A percentile compares a stretch with the other conserved stretches of the same genome.
Conservation (phyloP, 2,113 vertebrate genomes). For the Aplodontia rufa region DNA sequence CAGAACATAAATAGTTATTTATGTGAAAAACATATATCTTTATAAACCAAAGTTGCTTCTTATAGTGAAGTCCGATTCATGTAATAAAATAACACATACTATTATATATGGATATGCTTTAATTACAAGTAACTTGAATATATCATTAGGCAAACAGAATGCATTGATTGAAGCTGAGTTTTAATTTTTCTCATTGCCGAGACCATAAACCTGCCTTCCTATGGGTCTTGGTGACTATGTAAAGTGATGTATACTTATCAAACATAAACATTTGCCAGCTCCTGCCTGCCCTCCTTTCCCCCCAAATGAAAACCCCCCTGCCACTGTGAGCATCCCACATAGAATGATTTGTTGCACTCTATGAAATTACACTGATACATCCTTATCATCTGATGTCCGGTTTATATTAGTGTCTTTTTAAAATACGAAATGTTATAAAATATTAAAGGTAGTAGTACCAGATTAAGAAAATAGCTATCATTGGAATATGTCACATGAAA, state of each 20-base stretch:
- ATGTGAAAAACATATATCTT: background rate
- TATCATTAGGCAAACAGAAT: background rate
- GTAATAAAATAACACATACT: background rate
- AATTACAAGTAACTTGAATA: background rate
- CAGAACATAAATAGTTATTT: background rate
- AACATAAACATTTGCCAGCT: background rate
- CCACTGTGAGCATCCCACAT: too few species aligned
- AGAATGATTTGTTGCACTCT: background rate
- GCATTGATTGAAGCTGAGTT: background rate
- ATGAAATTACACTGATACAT: background rate
- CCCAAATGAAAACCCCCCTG: background rate
- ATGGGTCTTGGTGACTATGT: too few species aligned
- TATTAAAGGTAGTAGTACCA: too few species aligned
- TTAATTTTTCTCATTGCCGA: background rate
- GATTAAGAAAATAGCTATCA: too few species aligned
- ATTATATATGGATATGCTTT: background rate
- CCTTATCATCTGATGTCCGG: background rate
- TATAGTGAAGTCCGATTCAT: background rate
- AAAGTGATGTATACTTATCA: background rate
- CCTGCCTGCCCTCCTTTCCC: background rate
- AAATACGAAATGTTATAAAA: background rate
- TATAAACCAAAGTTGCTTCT: background rate
- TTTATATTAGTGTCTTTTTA: background rate
- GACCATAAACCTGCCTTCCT: background rate
- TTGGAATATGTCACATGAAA: too few species aligned